Percentiles rank a stretch among this genome's conserved stretches.
Conservation (phyloP, 2,797 vertebrate genomes). For the Esox masquinongy region DNA sequence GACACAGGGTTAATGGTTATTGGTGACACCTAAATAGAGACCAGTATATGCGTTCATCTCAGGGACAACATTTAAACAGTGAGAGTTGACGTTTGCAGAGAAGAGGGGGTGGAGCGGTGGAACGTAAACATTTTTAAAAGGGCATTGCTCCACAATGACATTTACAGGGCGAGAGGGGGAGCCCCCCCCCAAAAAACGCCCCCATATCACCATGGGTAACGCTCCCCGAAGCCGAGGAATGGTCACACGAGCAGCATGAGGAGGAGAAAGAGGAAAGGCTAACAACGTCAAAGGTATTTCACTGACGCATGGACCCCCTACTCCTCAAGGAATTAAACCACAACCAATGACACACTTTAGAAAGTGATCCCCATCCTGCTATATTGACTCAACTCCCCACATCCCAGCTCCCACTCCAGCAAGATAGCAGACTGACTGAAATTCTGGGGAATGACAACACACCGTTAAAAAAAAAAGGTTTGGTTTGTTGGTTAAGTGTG, state of each 20-base stretch:
- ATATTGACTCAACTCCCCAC: background rate
- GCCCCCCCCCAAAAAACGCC: conserved; percentile 42
- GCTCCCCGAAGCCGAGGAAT: conserved; percentile 69
- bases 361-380: conserved; percentile 1
- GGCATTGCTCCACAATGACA: conserved; percentile 68
- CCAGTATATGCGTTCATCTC: conserved; percentile 26
- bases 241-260: conserved; percentile 61
- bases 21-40: background rate
- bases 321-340: conserved; percentile 30
- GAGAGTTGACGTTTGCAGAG: conserved; percentile 56
- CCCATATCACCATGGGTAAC: conserved; percentile 76
- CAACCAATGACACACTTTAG: conserved; percentile 12
- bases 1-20: conserved; percentile 8
- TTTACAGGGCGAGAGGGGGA: conserved; percentile 60
- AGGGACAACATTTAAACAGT: conserved; percentile 57
- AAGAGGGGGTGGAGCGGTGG: conserved; percentile 46
- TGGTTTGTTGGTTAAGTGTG: conserved; percentile 23
- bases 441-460: background rate
- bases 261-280: conserved; percentile 46
- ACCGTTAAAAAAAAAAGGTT: background rate
- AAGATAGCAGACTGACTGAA: background rate
- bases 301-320: conserved; percentile 60
- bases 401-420: conserved; percentile 7
- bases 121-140: conserved; percentile 74
- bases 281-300: conserved; percentile 63